phyloP scores from a whole-genome alignment of 2,888 invertebrate species.

The Automeris io region DNA sequence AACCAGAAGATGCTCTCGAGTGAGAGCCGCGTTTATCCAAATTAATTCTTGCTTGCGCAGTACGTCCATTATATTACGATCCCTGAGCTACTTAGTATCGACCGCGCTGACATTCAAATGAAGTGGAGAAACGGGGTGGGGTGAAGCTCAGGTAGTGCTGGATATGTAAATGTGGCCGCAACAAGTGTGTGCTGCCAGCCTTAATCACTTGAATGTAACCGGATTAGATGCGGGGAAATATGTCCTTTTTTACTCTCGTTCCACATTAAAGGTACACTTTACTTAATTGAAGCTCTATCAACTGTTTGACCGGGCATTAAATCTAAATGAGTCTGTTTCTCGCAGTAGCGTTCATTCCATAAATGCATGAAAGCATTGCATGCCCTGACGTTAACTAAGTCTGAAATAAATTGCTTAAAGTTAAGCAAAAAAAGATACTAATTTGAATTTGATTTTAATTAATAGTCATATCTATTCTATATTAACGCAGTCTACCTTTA shows the following conservation, averaged over 20 bases:
- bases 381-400: too few species aligned
- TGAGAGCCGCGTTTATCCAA: slow-evolving; percentile 2
- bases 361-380: too few species aligned
- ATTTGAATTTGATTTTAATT: too few species aligned
- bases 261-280: too few species aligned
- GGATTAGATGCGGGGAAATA: neutral
- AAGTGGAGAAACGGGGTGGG: neutral
- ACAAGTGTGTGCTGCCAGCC: slow-evolving; percentile 4
- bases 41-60: slow-evolving; percentile 8
- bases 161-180: slow-evolving; percentile 6
- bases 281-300: too few species aligned
- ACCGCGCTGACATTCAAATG: neutral
- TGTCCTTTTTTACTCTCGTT: neutral
- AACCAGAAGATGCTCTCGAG: slow-evolving; percentile 1
- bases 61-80: neutral
- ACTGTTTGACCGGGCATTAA: too few species aligned
- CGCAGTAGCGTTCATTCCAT: too few species aligned
- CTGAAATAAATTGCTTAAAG: too few species aligned
- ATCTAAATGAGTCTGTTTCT: too few species aligned
- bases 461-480: too few species aligned
- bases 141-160: neutral
- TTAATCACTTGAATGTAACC: slow-evolving; percentile 5
- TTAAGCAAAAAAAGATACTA: too few species aligned
- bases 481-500: too few species aligned
- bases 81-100: neutral